Evolutionary conservation across 2,888 invertebrate genomes (phyloP).

Genomic region (Autographa gamma): DNA sequence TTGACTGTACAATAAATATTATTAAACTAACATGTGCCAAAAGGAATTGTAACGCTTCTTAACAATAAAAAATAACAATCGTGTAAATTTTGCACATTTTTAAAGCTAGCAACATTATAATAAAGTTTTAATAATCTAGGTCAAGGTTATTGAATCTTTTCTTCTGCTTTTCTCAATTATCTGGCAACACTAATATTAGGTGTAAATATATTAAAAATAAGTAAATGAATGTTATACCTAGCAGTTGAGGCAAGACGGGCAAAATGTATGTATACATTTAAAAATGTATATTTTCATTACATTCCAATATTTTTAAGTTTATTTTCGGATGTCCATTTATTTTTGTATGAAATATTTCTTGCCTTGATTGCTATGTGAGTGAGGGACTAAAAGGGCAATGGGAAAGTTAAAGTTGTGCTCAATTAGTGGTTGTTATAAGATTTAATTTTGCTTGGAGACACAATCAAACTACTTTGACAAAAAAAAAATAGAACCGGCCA

Average conservation of each 20-base stretch:
- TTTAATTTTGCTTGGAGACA: slow-evolving; percentile 39
- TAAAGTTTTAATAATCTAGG: slow-evolving; percentile 31
- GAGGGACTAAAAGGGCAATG: slow-evolving; percentile 69
- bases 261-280: not conserved
- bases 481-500: slow-evolving; percentile 3
- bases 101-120: slow-evolving; percentile 20
- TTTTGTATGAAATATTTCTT: slow-evolving; percentile 62
- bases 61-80: slow-evolving; percentile 44
- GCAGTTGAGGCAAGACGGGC: slow-evolving; percentile 80
- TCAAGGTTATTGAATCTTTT: slow-evolving; percentile 28
- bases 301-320: not conserved
- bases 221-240: slow-evolving; percentile 73
- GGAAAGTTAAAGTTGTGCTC: slow-evolving; percentile 74
- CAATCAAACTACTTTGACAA: not conserved
- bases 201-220: slow-evolving; percentile 65
- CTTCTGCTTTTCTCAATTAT: slow-evolving; percentile 24
- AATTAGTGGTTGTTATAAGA: slow-evolving; percentile 69
- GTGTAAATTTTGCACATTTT: slow-evolving; percentile 39
- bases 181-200: slow-evolving; percentile 58
- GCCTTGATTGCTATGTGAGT: slow-evolving; percentile 84
- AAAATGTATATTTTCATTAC: slow-evolving; percentile 10
- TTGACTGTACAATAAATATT: slow-evolving; percentile 22
- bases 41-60: slow-evolving; percentile 65
- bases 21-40: slow-evolving; percentile 77
- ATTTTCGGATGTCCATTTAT: not conserved